Evolutionary conservation across 2,888 invertebrate species (phyloP), one percentile per base, ranked within the genome.

Genomic region (Xanthia icteritia): DNA sequence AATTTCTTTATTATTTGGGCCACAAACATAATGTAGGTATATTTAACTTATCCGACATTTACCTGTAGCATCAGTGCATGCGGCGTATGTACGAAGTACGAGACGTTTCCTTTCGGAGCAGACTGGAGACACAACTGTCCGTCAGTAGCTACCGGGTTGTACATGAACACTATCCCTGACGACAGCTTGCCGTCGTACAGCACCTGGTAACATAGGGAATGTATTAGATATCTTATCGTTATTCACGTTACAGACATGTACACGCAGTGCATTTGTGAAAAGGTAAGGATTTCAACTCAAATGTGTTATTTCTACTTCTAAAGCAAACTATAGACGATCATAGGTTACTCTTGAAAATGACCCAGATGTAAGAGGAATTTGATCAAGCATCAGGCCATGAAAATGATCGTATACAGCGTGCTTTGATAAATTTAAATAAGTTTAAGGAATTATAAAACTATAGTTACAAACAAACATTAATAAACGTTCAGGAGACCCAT

Each of bases 121-220:
- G 99, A 99, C 97, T 99, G 99, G 88, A 99, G 97, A 97, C 99
- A 99, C 85, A 99, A 97, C 97, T 99, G 99, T 87, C 99, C 99
- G 96, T 99, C 99, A 86, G 99, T 99, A 84, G 99, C 99, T 91
- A 99, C 99, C 83, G 99, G 99, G 97, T 99, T 99, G 97, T 99
- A 99, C 99, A 99, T 99, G 97, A 99, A 99, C 93, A 99, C 99
- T 94, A 99, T 99, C 87, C 99, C 99, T 91, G 98, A 98, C 83
- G 99, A 99, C 93, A 99, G 97, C 96, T 99, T 99, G 84, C 99
- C 99, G 96, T 99, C 99, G 97, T 99, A 99, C 89, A 99, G 97
- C 86, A 99, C 99, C 99, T 99, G 97, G 51, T 54, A 56, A 72
- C 51, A 65, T 58, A 39, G 20, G 45, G 5, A 54, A 9, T 11